Base-by-base conservation (phyloP, 2,888 invertebrate genomes). In the Alcis repandata region DNA sequence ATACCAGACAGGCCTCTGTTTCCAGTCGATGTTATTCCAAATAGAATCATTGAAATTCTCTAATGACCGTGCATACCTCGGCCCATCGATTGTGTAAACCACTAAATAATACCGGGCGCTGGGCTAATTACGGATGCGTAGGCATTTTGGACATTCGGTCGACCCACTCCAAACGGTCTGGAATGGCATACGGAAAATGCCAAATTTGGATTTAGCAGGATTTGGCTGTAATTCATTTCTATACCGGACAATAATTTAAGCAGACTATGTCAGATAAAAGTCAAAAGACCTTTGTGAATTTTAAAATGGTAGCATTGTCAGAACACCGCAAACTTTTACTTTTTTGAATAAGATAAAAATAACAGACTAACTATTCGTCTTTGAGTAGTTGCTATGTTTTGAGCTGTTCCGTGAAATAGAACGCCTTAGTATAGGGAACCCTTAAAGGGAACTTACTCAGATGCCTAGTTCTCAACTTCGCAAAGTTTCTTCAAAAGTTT, bases 71-170 rank as follows among this genome's bases (percentile, higher is more conserved):
- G 51, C 22, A 61, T 59, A 32, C 49, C 60, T 51, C 45, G 57
- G 13, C 27, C 51, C 57, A 58, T 61, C 52, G 57, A 45, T 53
- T 57, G 19, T 41, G 57, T 66, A 57, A 60, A 52, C 65, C 60
- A 41, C 65, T 66, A 66, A 60, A 66, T 66, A 61, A 61, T 66
- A 52, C 36, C 49, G 46, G 41, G 11, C 17, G 58, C 33, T 66
- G 45, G 56, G 60, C 60, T 60, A 60, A 66, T 66, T 66, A 58
- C 52, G 60, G 27, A 41, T 52, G 54, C 38, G 48, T 43, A 40
- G 60, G 65, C 41, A 66, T 61, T 66, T 57, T n/a, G 20, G 40
- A 57, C 46, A 19, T 48, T 57, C 40, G 15, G 43, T 36, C 40
- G 49, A 38, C n/a, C 22, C 41, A 17, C 11, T 36, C 19, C 38